Percentiles rank a stretch among this genome's conserved stretches.
Evolutionary conservation across 2,797 vertebrate species (phyloP).

Genomic region (Tiaroga cobitis): DNA sequence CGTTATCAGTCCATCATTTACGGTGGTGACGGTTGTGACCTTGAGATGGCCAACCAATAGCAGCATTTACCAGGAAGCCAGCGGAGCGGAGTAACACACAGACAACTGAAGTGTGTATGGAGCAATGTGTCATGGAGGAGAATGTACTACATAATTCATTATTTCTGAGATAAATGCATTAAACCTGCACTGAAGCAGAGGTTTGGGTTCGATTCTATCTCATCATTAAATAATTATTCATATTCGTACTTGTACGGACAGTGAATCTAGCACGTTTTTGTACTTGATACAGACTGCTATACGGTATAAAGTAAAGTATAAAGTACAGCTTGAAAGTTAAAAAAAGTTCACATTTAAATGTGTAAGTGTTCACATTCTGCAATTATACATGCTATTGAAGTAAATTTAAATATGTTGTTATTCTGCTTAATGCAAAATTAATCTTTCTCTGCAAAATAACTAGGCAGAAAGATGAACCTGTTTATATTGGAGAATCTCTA

Average conservation of each 20-base stretch:
- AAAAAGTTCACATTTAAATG: neutral
- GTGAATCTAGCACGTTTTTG: neutral
- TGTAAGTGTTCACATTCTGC: neutral
- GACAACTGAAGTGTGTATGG: neutral
- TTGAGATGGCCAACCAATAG: conserved; percentile 22
- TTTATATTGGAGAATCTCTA: neutral
- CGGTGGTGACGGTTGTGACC: conserved; percentile 32
- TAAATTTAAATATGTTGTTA: too few species aligned
- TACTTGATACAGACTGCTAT: neutral
- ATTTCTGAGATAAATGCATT: neutral
- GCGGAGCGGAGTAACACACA: neutral
- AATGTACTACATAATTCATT: neutral
- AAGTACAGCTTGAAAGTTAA: neutral
- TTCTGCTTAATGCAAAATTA: neutral
- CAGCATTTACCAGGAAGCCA: conserved; percentile 7
- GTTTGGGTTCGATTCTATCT: neutral
- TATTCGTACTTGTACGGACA: neutral
- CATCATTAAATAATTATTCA: neutral
- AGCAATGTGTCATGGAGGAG: neutral
- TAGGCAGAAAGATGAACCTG: neutral
- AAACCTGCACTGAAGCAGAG: neutral
- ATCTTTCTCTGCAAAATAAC: neutral
- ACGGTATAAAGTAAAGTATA: neutral
- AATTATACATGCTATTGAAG: neutral
- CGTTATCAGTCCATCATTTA: conserved; percentile 41